Percentiles rank a stretch among this genome's conserved stretches.
These are phyloP conservation scores for Drosophila trapezifrons DNA, from an alignment of 1,140 invertebrate genomes.

Conservation along the genomic window DNA sequence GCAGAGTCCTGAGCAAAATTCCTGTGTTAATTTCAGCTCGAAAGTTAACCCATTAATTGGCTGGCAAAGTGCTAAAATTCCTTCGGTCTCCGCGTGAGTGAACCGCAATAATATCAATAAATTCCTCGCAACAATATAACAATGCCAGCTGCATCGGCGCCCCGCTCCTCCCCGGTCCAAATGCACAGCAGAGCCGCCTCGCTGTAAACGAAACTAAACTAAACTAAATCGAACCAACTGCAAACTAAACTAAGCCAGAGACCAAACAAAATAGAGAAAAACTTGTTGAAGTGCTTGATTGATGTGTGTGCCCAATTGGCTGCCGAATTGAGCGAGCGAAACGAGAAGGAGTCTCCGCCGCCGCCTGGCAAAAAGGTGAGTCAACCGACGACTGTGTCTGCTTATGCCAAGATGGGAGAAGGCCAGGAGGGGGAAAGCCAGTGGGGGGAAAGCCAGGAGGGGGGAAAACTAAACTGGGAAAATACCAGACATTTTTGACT, in stretches of 20 bases:
- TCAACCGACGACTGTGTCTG: slow-evolving; percentile 44
- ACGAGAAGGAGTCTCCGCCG: slow-evolving; percentile 32
- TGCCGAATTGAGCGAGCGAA: slow-evolving; percentile 46
- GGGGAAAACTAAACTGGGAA: slow-evolving; percentile 9
- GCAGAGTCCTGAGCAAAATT: slow-evolving; percentile 15
- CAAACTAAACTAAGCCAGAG: slow-evolving; percentile 39
- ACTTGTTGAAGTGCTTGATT: slow-evolving; percentile 59
- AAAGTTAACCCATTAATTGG: slow-evolving; percentile 65
- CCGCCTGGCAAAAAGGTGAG: slow-evolving; percentile 41
- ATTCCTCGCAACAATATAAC: slow-evolving; percentile 28
- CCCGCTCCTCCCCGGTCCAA: slow-evolving; percentile 8
- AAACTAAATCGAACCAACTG: slow-evolving; percentile 16
- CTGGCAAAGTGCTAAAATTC: slow-evolving; percentile 35
- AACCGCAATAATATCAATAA: slow-evolving; percentile 51
- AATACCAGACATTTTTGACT: slow-evolving; percentile 1
- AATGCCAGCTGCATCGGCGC: slow-evolving; percentile 38
- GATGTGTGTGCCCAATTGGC: slow-evolving; percentile 46
- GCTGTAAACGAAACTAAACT: slow-evolving; percentile 12
- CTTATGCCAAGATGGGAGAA: no score
- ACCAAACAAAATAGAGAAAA: slow-evolving; percentile 60
- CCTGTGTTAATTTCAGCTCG: slow-evolving; percentile 53
- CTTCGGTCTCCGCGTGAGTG: slow-evolving; percentile 22
- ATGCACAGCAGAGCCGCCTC: slow-evolving; percentile 3
- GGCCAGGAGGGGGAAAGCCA: neutral
- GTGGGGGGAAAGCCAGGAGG: neutral